These are phyloP conservation scores for Etia nguti DNA, from an alignment of 2,113 vertebrate species.

Conservation along the genomic window DNA sequence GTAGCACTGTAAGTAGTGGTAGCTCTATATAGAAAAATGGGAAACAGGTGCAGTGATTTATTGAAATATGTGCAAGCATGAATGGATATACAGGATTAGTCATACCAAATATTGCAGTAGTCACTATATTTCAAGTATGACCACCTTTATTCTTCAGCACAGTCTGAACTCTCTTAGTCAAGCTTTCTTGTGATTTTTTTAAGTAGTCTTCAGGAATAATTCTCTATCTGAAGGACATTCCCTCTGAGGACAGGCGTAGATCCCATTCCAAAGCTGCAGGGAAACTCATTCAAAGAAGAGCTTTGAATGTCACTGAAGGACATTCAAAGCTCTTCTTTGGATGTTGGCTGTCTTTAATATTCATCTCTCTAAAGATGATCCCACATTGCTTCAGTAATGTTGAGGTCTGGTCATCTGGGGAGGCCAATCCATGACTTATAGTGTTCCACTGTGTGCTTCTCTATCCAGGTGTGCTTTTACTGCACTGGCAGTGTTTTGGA, in stretches of 20 bases:
- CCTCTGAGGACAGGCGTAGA: constrained; percentile 91
- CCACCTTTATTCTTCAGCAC: background rate
- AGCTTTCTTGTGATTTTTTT: background rate
- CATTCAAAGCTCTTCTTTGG: background rate
- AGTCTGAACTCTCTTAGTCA: background rate
- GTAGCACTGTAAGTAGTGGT: background rate
- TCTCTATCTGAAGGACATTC: constrained; percentile 60
- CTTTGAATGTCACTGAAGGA: background rate
- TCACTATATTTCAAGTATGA: background rate
- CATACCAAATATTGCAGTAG: background rate
- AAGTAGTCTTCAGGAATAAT: background rate
- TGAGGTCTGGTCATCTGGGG: background rate
- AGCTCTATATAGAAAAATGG: background rate
- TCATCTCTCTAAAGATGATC: background rate
- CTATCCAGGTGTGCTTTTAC: background rate
- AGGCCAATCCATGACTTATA: background rate
- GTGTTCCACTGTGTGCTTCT: background rate
- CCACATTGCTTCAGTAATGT: background rate
- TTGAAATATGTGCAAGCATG: background rate
- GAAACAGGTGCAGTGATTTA: background rate
- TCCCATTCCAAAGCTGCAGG: constrained; percentile 93
- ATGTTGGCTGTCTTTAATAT: background rate
- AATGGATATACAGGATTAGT: background rate
- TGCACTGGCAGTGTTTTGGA: background rate
- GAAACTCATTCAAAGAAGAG: constrained; percentile 71